Percentiles rank a stretch among this genome's conserved stretches.
These are phyloP conservation scores for Trachymyrmex cornetzi DNA, from an alignment of 1,140 invertebrate genomes.

Conservation along the genomic window DNA sequence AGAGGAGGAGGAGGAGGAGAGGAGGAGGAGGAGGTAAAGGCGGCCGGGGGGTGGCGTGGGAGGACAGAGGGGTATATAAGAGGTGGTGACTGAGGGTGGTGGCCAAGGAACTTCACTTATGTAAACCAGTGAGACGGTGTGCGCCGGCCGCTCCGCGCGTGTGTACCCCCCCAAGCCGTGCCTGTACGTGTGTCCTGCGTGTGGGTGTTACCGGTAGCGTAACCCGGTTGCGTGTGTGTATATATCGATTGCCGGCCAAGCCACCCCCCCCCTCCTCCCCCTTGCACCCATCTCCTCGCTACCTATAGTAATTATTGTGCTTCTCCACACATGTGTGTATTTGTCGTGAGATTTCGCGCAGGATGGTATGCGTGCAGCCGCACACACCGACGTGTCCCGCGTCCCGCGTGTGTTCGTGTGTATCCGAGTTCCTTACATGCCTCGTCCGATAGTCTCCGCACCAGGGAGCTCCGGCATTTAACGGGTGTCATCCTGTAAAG, in stretches of 20 bases:
- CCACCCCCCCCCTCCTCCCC: constrained; percentile 70
- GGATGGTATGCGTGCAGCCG: constrained; percentile 65
- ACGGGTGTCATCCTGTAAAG: constrained; percentile 83
- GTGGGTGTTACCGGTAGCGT: constrained; percentile 42
- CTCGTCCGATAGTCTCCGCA: constrained; percentile 81
- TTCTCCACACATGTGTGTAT: constrained; percentile 81
- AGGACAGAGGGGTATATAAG: constrained; percentile 78
- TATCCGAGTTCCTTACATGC: constrained; percentile 80
- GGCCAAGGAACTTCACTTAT: constrained; percentile 84
- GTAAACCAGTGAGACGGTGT: constrained; percentile 80
- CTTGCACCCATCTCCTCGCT: constrained; percentile 72
- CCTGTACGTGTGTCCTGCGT: constrained; percentile 65
- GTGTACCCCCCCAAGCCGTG: constrained; percentile 64
- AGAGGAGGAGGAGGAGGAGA: constrained; percentile 22
- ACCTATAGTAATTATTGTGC: constrained; percentile 86
- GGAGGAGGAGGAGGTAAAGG: constrained; percentile 66
- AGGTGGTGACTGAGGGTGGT: constrained; percentile 79
- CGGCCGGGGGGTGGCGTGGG: constrained; percentile 59
- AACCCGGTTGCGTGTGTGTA: constrained; percentile 77
- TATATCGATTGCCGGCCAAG: constrained; percentile 86
- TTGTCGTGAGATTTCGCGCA: constrained; percentile 78
- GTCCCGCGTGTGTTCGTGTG: constrained; percentile 62
- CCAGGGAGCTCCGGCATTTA: constrained; percentile 79
- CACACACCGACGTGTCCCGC: constrained; percentile 65
- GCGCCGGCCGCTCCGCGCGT: constrained; percentile 65